Base-by-base conservation (phyloP, 2,888 invertebrate species). In the Uropetala carovei region DNA sequence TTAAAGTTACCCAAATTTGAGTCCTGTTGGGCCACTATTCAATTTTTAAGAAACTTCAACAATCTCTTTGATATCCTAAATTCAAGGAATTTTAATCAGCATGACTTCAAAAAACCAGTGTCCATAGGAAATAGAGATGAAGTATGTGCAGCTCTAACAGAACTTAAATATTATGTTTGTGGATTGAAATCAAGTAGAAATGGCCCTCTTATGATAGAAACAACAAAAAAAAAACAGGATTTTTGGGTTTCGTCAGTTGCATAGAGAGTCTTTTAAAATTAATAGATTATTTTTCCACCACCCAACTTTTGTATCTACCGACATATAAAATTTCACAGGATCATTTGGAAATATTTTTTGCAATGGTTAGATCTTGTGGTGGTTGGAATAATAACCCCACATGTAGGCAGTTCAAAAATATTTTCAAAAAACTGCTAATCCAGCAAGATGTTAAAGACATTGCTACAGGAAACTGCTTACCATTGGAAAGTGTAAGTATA, bases 321-420 rank as follows among this genome's bases (percentile, higher is more conserved):
- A 92, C 82, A 86, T n/a, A 58, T 91, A 16, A 92, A 89, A 43
- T 64, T 3, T 18, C 16, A n/a, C 59, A 92, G 56, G 89, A 3
- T 56, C 85, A 92, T 59, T 22, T 92, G 11, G 81, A 92, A 64
- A 14, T 92, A 10, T 92, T 92, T 18, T 92, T 92, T 82, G 18
- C 83, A 13, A 83, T 14, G 0, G 8, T 92, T 8, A 83, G 92
- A 30, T 83, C 82, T 8, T 57, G 83, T 22, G 92, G 92, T 11
- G 85, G 92, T 57, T 58, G 56, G n/a, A 92, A 92, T 16, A 92
- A 92, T 68, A 92, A 92, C 30, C 92, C 85, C 59, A 83, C 92
- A 7, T 81, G 82, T 57, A 22, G 56, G 13, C 92, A 92, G 83
- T 83, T 84, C 5, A 43, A 43, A 22, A 81, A 68, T n/a, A 13